Conservation (phyloP, 2,797 vertebrate species). For the Lindbergichthys nudifrons region DNA sequence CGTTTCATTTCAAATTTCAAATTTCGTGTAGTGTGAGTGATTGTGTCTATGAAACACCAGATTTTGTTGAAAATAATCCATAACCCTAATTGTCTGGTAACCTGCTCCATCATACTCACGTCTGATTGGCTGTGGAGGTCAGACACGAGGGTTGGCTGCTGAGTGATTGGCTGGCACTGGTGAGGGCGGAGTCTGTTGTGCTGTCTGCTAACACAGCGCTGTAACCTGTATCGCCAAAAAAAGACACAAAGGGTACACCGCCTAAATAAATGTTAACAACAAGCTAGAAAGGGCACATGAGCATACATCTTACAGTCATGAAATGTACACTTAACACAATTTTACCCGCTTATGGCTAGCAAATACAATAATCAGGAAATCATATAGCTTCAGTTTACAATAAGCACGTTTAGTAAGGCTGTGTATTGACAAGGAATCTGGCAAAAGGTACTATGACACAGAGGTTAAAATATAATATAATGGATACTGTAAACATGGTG, state of each 20-base stretch:
- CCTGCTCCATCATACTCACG: slow-evolving; percentile 80
- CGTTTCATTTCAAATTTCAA: too few species aligned
- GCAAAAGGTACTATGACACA: too few species aligned
- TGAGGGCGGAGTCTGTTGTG: slow-evolving; percentile 83
- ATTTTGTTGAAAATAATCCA: not conserved
- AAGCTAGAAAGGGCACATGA: not conserved
- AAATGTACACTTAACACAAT: too few species aligned
- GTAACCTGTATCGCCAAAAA: slow-evolving; percentile 82
- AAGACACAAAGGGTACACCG: not conserved
- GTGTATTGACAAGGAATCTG: too few species aligned
- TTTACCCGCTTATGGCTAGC: too few species aligned
- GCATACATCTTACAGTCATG: not conserved
- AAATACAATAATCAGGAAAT: too few species aligned
- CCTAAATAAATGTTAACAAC: not conserved
- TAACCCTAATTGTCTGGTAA: not conserved
- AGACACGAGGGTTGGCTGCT: slow-evolving; percentile 84
- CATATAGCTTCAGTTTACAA: too few species aligned
- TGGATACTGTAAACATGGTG: too few species aligned
- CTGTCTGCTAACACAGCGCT: slow-evolving; percentile 91
- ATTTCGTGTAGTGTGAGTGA: too few species aligned
- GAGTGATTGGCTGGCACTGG: slow-evolving; percentile 84
- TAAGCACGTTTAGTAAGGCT: too few species aligned
- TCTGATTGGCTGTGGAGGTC: slow-evolving; percentile 86
- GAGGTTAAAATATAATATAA: too few species aligned
- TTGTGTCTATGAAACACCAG: too few species aligned